These are phyloP conservation scores for Notoglanidium macrostoma DNA, from an alignment of 2,797 vertebrate species.

Conservation along the genomic window DNA sequence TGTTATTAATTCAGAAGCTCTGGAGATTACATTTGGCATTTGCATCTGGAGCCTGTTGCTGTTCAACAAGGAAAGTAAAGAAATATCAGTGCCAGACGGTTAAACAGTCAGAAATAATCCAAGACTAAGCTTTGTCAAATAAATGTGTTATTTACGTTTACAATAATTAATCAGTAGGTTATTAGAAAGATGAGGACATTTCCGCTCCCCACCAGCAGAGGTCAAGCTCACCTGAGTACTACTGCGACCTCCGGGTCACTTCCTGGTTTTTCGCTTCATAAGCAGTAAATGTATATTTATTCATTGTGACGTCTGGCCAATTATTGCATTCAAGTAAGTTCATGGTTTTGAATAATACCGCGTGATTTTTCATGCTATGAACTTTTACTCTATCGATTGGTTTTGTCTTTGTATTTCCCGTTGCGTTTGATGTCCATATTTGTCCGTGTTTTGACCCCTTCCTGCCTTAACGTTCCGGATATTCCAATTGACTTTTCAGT, in stretches of 20 bases:
- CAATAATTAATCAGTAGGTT: neutral
- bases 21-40: neutral
- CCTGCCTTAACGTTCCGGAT: neutral
- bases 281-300: neutral
- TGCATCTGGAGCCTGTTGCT: neutral
- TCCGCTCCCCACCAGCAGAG: neutral
- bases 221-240: neutral
- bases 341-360: neutral
- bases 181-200: neutral
- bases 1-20: neutral
- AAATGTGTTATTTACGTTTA: neutral
- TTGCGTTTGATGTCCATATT: neutral
- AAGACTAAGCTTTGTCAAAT: neutral
- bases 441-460: neutral
- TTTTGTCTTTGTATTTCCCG: neutral
- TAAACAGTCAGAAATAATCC: neutral
- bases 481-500: neutral
- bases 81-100: too few species aligned
- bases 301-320: neutral
- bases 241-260: neutral
- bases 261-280: conserved; percentile 1
- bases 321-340: neutral
- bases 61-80: neutral
- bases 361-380: neutral
- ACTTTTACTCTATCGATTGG: neutral